phyloP scores from a whole-genome alignment of 2,888 invertebrate genomes.

The Choreutis nemorana region DNA sequence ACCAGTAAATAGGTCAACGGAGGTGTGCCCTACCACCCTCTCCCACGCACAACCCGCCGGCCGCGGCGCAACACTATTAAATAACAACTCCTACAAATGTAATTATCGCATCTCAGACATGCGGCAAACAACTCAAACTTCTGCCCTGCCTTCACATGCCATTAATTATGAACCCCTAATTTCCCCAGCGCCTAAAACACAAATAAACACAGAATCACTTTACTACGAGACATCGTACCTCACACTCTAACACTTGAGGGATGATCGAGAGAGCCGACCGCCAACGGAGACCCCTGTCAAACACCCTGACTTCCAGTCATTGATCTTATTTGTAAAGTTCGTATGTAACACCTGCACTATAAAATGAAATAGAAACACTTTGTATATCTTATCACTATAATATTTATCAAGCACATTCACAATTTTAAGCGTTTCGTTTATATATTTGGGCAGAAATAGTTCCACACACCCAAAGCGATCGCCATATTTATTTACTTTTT shows the following conservation, averaged over 20 bases:
- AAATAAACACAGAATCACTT: constrained; percentile 21
- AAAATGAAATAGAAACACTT: constrained; percentile 4
- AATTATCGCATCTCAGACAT: constrained; percentile 18
- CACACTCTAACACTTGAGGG: constrained; percentile 35
- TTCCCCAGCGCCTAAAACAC: constrained; percentile 13
- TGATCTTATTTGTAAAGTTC: constrained; percentile 45
- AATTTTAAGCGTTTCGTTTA: no score
- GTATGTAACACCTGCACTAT: constrained; percentile 20
- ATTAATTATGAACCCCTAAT: constrained; percentile 18
- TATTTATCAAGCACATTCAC: background rate
- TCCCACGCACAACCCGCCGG: constrained; percentile 35
- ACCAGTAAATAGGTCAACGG: constrained; percentile 64
- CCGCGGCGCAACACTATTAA: constrained; percentile 34
- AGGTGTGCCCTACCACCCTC: constrained; percentile 58
- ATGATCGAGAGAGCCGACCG: constrained; percentile 34
- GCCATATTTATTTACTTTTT: constrained; percentile 62
- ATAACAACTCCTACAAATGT: constrained; percentile 32
- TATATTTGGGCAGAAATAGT: constrained; percentile 3
- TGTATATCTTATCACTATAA: background rate
- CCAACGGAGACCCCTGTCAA: constrained; percentile 35
- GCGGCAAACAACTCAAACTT: constrained; percentile 11
- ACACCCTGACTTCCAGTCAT: constrained; percentile 37
- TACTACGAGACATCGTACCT: constrained; percentile 25
- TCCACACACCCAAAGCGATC: constrained; percentile 24
- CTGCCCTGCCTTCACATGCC: constrained; percentile 10